Conservation (phyloP, 2,888 invertebrate species). For the Apantesis nais region DNA sequence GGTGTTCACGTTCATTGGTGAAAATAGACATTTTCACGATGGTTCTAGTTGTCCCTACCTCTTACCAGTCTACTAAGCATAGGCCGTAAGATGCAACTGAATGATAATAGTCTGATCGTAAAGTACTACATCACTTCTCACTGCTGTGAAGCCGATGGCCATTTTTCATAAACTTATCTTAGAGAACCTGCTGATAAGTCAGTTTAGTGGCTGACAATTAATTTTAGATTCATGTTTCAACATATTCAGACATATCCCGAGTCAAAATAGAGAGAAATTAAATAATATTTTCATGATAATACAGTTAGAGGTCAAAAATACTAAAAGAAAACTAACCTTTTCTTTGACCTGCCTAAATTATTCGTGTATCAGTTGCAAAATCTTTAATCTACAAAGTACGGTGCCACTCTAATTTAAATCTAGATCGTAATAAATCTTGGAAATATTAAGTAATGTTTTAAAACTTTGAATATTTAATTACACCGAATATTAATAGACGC, state of each 20-base stretch:
- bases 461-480: neutral
- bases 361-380: neutral
- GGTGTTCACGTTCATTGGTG: neutral
- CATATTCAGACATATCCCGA: neutral
- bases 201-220: too few relatives aligned
- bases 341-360: neutral
- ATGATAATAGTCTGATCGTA: too few relatives aligned
- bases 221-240: neutral
- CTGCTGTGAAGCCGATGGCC: too few relatives aligned
- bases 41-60: too few relatives aligned
- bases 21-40: too few relatives aligned
- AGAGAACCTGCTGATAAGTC: too few relatives aligned
- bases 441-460: neutral
- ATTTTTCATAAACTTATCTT: too few relatives aligned
- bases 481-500: neutral
- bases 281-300: neutral
- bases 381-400: neutral
- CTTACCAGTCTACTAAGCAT: too few relatives aligned
- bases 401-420: neutral
- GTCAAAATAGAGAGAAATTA: neutral
- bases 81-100: too few relatives aligned
- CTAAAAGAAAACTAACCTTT: neutral
- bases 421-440: neutral
- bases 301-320: neutral
- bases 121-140: too few relatives aligned